Percentiles rank a stretch among this genome's conserved stretches.
phyloP scores from a whole-genome alignment of 2,113 vertebrate genomes.

The Anarrhichthys ocellatus region DNA sequence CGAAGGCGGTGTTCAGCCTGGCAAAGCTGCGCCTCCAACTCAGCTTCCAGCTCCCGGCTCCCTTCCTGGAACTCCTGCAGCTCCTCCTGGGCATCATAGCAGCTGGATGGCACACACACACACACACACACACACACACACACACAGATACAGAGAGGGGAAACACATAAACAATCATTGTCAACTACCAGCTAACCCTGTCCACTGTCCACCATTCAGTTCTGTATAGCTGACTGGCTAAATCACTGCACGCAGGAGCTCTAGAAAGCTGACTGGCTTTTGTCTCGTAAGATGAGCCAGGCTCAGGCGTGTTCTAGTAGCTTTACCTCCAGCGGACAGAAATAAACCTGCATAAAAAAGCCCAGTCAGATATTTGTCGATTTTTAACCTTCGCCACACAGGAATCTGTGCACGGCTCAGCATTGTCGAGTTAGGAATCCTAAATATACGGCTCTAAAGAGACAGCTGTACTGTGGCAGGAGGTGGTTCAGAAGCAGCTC shows the following conservation, averaged over 20 bases:
- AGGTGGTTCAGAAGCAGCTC: constrained; percentile 34
- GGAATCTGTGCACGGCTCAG: constrained; percentile 30
- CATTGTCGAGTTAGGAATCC: constrained; percentile 37
- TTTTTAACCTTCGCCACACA: constrained; percentile 51
- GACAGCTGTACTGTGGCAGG: constrained; percentile 51
- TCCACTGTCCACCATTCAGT: constrained; percentile 34
- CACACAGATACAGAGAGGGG: not conserved
- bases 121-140: constrained; percentile 1
- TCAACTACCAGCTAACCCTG: constrained; percentile 14
- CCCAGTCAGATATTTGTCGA: constrained; percentile 33
- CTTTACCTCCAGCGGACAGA: constrained; percentile 24
- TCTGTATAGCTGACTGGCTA: constrained; percentile 31
- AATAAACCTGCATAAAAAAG: constrained; percentile 51
- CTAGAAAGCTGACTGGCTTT: constrained; percentile 59
- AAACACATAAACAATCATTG: constrained; percentile 24
- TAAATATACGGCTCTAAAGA: constrained; percentile 57
- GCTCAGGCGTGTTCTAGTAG: constrained; percentile 52
- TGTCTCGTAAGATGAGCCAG: constrained; percentile 52
- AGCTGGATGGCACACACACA: constrained; percentile 80
- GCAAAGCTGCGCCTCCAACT: constrained; percentile 94
- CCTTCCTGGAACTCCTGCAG: constrained; percentile 98
- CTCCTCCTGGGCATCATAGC: constrained; percentile 95
- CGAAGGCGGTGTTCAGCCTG: constrained; percentile 95
- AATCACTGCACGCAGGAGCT: constrained; percentile 18
- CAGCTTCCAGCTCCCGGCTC: constrained; percentile 96